Base-by-base conservation (phyloP, 2,797 vertebrate species). In the Sarcophilus harrisii region DNA sequence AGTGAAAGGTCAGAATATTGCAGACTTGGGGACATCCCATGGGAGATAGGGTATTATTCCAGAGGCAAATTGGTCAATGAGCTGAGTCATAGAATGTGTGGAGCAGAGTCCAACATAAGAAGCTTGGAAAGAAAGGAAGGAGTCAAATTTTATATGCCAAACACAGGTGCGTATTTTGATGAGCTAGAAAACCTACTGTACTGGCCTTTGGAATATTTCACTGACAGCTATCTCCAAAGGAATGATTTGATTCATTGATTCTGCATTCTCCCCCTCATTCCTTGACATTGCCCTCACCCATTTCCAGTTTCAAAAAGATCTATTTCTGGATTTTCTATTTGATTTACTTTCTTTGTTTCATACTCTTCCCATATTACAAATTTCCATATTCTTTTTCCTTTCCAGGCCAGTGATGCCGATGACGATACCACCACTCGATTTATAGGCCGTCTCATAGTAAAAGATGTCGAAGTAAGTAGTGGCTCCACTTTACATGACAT, bases 361-460 rank as follows among this genome's bases (percentile, higher is more conserved):
- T 4, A 45, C 6, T 94, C 55, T 4, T 91, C 0, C 38, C 9
- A 49, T 45, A 49, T 49, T 87, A 27, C 8, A 45, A 0, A 27
- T 30, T 29, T 93, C 91, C 24, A 95, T 30, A 16, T 62, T 98
- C 54, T 95, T 66, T 93, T 91, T 2, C 57, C 97, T 66, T 96
- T 95, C 59, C 97, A 99, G 99, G 99, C 98, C 59, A 98, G 98
- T 21, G 93, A 96, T 21, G 95, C 59, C 0, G 99, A 99, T 90
- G 97, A 98, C 57, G 99, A 99, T 96, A 99, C 99, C 0, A 98
- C 98, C 27, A 98, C 99, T 58, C 98, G 99, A 24, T 95, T 99
- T 95, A 98, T 99, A 93, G 98, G 97, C 45, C 66, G 95, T 0
- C 94, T 98, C 5, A 95, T 99, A 58, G 98, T 97, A 32, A 58